Evolutionary conservation across 2,113 vertebrate species (phyloP).

Genomic region (Mormoops blainvillei): DNA sequence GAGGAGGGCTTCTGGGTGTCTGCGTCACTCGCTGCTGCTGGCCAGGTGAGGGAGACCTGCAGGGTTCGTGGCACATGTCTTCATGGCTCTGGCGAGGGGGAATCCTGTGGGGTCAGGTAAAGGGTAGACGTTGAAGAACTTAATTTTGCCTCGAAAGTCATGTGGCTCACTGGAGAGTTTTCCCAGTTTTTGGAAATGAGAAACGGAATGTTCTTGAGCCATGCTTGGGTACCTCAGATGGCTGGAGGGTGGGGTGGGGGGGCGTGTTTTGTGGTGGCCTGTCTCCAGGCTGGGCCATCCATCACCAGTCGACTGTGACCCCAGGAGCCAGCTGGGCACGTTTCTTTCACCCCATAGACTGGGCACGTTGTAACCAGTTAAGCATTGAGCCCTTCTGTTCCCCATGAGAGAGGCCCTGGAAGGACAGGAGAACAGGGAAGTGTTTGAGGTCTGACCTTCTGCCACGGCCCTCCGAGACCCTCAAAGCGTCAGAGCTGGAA

Average conservation of each 20-base stretch:
- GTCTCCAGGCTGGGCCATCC: slow-evolving; percentile 57
- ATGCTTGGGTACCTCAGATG: background rate
- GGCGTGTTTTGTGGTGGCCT: slow-evolving; percentile 12
- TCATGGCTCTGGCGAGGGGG: background rate
- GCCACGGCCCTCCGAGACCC: background rate
- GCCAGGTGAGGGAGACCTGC: background rate
- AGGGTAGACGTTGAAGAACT: background rate
- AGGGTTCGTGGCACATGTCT: background rate
- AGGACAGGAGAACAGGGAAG: background rate
- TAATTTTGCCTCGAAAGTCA: background rate
- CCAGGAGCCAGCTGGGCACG: slow-evolving; percentile 53
- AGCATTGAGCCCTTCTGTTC: background rate
- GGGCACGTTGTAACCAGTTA: slow-evolving; percentile 21
- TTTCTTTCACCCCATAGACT: slow-evolving; percentile 31
- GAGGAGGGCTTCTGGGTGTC: background rate
- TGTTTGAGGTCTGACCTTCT: background rate
- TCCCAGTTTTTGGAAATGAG: slow-evolving; percentile 29
- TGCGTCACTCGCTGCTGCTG: background rate
- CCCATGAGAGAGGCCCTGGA: background rate
- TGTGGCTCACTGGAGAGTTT: background rate
- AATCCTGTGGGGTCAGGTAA: background rate
- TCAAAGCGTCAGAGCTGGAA: background rate
- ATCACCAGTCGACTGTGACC: slow-evolving; percentile 61
- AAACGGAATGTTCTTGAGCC: slow-evolving; percentile 14
- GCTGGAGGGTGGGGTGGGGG: background rate